Base-by-base conservation (phyloP, 1,140 invertebrate genomes). In the Lepidurus arcticus region DNA sequence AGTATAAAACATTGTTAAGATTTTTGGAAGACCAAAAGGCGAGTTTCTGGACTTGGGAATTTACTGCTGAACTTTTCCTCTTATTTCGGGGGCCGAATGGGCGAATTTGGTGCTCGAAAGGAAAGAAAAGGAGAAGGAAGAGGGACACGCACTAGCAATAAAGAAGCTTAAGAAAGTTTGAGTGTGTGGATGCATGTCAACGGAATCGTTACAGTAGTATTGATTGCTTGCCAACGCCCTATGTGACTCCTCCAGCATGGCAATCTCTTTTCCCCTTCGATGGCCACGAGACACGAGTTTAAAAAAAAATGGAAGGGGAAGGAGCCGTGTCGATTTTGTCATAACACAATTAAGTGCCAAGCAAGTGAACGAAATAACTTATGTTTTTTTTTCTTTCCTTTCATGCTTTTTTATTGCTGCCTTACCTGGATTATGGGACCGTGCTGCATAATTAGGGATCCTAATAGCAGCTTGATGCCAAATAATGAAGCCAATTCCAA, bases 391-490 rank as follows among this genome's bases (percentile, higher is more conserved):
- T 65, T 9, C 8, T 7, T 65, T 65, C 21, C 13, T 7, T 16
- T 65, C 13, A n/a, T 47, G 16, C 6, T 47, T 11, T 11, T 21
- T 65, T 65, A n/a, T 65, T 7, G 13, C 53, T 65, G 1, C 53
- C 21, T 16, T 65, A n/a, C 53, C 45, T 47, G 45, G 21, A n/a
- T 65, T 16, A 0, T 4, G 53, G 53, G 9, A 21, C 6, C 21
- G 53, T 65, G 53, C 16, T 65, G 53, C 13, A 65, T 65, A 65
- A 65, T 65, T 65, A 65, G 53, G 4, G 53, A 65, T 21, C 53
- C 53, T 65, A 65, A 65, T 65, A 65, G 53, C 53, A 65, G 53
- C 53, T 21, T 65, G 53, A 65, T 65, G 53, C 53, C 53, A 65
- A 65, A n/a, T 65, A 65, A 16, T 21, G 53, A 65, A 65, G 9